phyloP scores from a whole-genome alignment of 2,888 invertebrate genomes.

The Emmelina monodactyla region DNA sequence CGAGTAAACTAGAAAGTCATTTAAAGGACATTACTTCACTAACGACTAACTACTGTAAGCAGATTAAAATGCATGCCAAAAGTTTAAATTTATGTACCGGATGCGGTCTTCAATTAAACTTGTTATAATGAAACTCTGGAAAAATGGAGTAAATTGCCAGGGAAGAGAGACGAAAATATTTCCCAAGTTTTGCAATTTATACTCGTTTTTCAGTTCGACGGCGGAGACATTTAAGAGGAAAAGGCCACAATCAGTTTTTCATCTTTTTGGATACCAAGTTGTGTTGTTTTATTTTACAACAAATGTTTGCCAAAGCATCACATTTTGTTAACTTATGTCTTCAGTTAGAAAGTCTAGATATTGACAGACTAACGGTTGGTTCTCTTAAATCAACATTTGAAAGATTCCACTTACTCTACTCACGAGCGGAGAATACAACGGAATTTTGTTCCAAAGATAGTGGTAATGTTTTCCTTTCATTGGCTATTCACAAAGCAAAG shows the following conservation, averaged over 20 bases:
- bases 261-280: too few relatives aligned
- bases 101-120: conserved; percentile 61
- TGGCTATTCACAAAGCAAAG: conserved; percentile 46
- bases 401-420: neutral
- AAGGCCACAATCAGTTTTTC: conserved; percentile 11
- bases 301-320: too few relatives aligned
- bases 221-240: conserved; percentile 32
- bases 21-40: conserved; percentile 38
- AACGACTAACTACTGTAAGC: conserved; percentile 43
- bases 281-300: too few relatives aligned
- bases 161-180: conserved; percentile 47
- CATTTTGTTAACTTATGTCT: too few relatives aligned
- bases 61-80: conserved; percentile 58
- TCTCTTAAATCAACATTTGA: neutral
- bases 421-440: conserved; percentile 21
- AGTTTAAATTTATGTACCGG: conserved; percentile 59
- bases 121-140: conserved; percentile 55
- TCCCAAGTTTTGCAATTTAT: conserved; percentile 56
- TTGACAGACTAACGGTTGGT: neutral
- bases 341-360: too few relatives aligned
- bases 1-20: conserved; percentile 38
- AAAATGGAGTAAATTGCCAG: conserved; percentile 50
- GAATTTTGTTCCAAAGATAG: conserved; percentile 30
- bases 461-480: conserved; percentile 50
- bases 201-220: conserved; percentile 47